A percentile compares a stretch with the other conserved stretches of the same genome.
phyloP scores from a whole-genome alignment of 2,888 invertebrate species.

The Lasius platythorax region DNA sequence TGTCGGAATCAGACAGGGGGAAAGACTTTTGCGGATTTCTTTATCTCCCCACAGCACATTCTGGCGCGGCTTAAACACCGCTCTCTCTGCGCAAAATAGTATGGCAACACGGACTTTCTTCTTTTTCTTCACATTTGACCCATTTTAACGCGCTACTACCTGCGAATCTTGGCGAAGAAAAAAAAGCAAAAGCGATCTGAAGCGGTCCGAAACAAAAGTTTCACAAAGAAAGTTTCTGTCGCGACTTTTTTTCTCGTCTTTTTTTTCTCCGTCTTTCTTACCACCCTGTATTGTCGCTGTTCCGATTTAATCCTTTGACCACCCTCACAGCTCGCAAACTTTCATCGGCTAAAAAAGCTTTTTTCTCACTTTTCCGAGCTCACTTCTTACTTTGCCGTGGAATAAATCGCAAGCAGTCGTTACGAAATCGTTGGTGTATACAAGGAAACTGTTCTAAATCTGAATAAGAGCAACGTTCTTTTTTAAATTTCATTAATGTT shows the following conservation, averaged over 20 bases:
- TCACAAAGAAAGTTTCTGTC: conserved; percentile 14
- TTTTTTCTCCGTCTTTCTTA: not conserved
- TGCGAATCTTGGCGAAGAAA: conserved; percentile 1
- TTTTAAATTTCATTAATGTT: not conserved
- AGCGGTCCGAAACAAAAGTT: conserved; percentile 30
- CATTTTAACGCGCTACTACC: conserved; percentile 34
- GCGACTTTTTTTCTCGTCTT: not conserved
- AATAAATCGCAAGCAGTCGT: not conserved
- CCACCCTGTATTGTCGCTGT: not conserved
- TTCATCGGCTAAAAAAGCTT: not conserved
- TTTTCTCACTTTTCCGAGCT: not conserved
- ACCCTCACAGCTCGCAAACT: conserved; percentile 22
- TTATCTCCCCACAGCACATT: conserved; percentile 14
- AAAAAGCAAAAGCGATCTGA: not conserved
- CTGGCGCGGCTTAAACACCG: conserved; percentile 17
- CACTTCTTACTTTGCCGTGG: no score
- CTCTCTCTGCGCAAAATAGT: conserved; percentile 1
- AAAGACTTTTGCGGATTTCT: conserved; percentile 14
- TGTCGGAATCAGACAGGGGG: not conserved
- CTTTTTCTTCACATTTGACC: conserved; percentile 10
- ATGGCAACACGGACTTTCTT: conserved; percentile 2
- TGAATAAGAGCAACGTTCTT: not conserved
- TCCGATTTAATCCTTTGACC: conserved; percentile 33
- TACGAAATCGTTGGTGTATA: not conserved
- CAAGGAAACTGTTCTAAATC: not conserved